Evolutionary conservation across 2,888 invertebrate genomes (phyloP).

Genomic region (Lepidochrysops patricia): DNA sequence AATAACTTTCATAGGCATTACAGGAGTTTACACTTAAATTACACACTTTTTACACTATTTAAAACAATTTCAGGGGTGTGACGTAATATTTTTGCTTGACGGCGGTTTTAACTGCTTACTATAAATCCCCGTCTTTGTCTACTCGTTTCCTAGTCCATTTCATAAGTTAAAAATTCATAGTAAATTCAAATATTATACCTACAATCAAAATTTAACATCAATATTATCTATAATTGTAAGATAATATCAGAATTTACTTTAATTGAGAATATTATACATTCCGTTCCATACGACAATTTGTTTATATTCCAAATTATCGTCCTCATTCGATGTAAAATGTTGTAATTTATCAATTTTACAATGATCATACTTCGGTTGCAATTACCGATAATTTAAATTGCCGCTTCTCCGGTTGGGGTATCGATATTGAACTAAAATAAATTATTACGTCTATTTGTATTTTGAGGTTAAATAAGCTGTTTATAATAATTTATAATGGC

Average conservation of each 20-base stretch:
- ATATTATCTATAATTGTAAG: neutral
- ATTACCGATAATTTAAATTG: slow-evolving; percentile 8
- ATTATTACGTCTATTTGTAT: neutral
- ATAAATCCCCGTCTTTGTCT: too few relatives aligned
- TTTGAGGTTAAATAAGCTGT: neutral
- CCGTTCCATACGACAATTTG: neutral
- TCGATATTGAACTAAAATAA: neutral
- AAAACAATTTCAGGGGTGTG: too few relatives aligned
- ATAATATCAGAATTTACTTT: neutral
- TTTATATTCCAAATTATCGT: slow-evolving; percentile 2
- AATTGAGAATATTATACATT: neutral
- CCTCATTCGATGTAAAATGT: slow-evolving; percentile 2
- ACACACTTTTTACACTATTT: too few relatives aligned
- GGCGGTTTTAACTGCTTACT: too few relatives aligned
- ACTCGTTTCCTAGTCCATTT: too few relatives aligned
- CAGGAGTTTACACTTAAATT: too few relatives aligned
- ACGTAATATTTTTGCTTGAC: too few relatives aligned
- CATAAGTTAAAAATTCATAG: too few relatives aligned
- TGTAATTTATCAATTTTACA: slow-evolving; percentile 8
- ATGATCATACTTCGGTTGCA: slow-evolving; percentile 4
- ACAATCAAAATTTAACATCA: neutral
- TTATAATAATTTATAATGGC: neutral
- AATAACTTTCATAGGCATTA: too few relatives aligned
- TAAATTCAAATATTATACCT: neutral
- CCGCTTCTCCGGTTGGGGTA: neutral